Percentiles rank a stretch among this genome's conserved stretches.
Conservation (phyloP, 2,888 invertebrate species). For the Baccha elongata region DNA sequence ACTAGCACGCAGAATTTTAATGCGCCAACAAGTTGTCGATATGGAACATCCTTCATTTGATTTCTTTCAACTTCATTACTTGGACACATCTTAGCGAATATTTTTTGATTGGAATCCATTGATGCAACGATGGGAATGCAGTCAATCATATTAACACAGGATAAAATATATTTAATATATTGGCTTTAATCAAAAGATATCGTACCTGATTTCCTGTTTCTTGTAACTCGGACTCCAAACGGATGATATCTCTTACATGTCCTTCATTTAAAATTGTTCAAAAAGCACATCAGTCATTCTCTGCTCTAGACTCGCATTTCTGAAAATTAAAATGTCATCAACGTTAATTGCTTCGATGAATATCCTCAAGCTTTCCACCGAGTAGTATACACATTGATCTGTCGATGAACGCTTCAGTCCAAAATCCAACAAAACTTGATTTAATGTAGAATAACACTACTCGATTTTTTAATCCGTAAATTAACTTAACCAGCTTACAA, state of each 20-base stretch:
- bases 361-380: not conserved
- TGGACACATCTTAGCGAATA: conserved; percentile 55
- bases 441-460: conserved; percentile 44
- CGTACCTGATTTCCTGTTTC: conserved; percentile 46
- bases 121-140: conserved; percentile 53
- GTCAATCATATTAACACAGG: conserved; percentile 58
- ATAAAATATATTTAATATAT: conserved; percentile 49
- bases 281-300: conserved; percentile 37
- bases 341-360: conserved; percentile 64
- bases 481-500: conserved; percentile 55
- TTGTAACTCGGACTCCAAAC: conserved; percentile 49
- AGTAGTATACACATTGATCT: conserved; percentile 37
- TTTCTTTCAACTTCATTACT: conserved; percentile 38
- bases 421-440: conserved; percentile 39
- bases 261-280: conserved; percentile 45
- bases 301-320: conserved; percentile 27
- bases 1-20: conserved; percentile 30
- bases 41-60: conserved; percentile 46
- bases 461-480: conserved; percentile 58
- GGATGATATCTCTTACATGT: conserved; percentile 40
- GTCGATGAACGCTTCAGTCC: conserved; percentile 11
- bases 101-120: conserved; percentile 51
- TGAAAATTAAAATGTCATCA: conserved; percentile 60
- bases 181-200: conserved; percentile 56
- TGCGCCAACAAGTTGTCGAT: conserved; percentile 34